Percentiles rank a stretch among this genome's conserved stretches.
phyloP scores from a whole-genome alignment of 2,797 vertebrate genomes.

The Nannoperca obscura region DNA sequence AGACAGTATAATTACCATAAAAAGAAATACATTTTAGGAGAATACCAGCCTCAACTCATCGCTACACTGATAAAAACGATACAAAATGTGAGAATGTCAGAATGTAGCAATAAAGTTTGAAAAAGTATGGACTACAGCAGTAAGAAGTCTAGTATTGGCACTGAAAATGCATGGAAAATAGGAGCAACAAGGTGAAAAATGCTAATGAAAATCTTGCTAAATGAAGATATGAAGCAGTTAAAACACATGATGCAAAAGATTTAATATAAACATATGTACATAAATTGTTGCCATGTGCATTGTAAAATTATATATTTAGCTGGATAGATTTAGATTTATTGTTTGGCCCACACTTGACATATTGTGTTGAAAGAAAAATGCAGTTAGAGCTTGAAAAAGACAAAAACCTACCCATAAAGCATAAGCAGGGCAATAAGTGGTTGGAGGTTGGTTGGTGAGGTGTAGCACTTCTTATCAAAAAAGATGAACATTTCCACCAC shows the following conservation, averaged over 20 bases:
- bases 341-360: neutral
- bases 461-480: constrained; percentile 94
- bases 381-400: neutral
- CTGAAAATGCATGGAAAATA: no score
- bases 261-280: no score
- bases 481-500: constrained; percentile 91
- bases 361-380: neutral
- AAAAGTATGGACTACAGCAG: no score
- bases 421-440: constrained; percentile 89
- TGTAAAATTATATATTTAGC: neutral
- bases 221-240: no score
- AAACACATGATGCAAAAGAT: neutral
- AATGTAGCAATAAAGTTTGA: no score
- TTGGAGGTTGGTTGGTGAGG: constrained; percentile 89
- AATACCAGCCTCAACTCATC: neutral
- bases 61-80: neutral
- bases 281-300: neutral
- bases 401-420: constrained; percentile 76
- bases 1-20: neutral
- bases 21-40: neutral
- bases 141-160: no score
- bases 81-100: no score
- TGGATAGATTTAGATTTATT: neutral
- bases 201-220: no score
- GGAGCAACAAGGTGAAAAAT: no score